phyloP scores from a whole-genome alignment of 2,113 vertebrate genomes.

The Neodontobutis hainanensis region DNA sequence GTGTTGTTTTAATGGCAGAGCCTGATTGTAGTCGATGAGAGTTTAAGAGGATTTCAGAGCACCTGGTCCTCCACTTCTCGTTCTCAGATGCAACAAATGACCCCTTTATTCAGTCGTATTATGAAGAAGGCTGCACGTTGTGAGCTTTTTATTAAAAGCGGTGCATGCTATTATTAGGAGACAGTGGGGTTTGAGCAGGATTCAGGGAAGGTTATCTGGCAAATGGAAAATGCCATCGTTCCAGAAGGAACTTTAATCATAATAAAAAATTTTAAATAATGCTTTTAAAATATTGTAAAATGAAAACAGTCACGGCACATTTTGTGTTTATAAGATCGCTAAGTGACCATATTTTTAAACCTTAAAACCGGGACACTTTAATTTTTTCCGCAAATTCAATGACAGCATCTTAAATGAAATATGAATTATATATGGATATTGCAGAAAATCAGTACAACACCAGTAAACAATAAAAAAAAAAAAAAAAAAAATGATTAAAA shows the following conservation, averaged over 20 bases:
- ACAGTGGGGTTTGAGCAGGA: constrained; percentile 60
- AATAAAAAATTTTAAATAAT: constrained; percentile 48
- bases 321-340: no score
- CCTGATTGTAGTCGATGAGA: constrained; percentile 41
- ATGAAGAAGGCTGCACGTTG: constrained; percentile 30
- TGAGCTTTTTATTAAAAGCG: constrained; percentile 54
- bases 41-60: constrained; percentile 41
- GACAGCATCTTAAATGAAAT: no score
- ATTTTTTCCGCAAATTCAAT: no score
- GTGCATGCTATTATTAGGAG: constrained; percentile 46
- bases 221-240: constrained; percentile 39
- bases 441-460: no score
- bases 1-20: constrained; percentile 24
- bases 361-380: no score
- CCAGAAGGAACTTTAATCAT: constrained; percentile 61
- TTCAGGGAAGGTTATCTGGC: constrained; percentile 57
- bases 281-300: no score
- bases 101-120: constrained; percentile 21
- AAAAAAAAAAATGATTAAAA: no score
- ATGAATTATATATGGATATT: no score
- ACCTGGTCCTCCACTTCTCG: constrained; percentile 33
- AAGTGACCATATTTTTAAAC: no score
- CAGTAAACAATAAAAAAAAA: no score
- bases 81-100: constrained; percentile 33
- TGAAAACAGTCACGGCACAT: constrained; percentile 20